phyloP scores from a whole-genome alignment of 2,113 vertebrate species.

The Psephotus haematonotus region DNA sequence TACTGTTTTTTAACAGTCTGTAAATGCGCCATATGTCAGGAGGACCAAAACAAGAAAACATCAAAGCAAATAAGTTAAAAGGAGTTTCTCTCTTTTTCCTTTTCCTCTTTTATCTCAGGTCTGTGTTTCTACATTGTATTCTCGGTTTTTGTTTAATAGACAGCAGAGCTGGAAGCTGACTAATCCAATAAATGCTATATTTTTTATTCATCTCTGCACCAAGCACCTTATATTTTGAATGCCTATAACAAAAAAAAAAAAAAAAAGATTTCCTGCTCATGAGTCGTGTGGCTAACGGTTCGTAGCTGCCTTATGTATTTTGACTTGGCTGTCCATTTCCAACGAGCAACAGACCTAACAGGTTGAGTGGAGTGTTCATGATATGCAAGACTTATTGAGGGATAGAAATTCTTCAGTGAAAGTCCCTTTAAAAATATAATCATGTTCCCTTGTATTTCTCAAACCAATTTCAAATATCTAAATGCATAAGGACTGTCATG shows the following conservation, averaged over 20 bases:
- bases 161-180: background rate
- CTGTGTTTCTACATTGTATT: background rate
- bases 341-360: background rate
- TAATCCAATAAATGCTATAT: background rate
- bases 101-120: background rate
- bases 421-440: conserved; percentile 28
- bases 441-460: background rate
- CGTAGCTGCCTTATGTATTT: background rate
- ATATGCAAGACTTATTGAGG: background rate
- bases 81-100: background rate
- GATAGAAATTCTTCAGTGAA: background rate
- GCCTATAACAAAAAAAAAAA: background rate
- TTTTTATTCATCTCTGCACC: background rate
- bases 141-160: background rate
- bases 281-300: background rate
- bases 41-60: background rate
- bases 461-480: conserved; percentile 58
- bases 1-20: background rate
- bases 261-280: background rate
- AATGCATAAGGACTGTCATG: conserved; percentile 28
- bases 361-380: background rate
- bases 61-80: background rate
- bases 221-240: background rate
- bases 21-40: background rate
- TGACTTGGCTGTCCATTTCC: background rate